A percentile compares a stretch with the other conserved stretches of the same genome.
phyloP scores from a whole-genome alignment of 2,797 vertebrate genomes.

The Trematomus bernacchii region DNA sequence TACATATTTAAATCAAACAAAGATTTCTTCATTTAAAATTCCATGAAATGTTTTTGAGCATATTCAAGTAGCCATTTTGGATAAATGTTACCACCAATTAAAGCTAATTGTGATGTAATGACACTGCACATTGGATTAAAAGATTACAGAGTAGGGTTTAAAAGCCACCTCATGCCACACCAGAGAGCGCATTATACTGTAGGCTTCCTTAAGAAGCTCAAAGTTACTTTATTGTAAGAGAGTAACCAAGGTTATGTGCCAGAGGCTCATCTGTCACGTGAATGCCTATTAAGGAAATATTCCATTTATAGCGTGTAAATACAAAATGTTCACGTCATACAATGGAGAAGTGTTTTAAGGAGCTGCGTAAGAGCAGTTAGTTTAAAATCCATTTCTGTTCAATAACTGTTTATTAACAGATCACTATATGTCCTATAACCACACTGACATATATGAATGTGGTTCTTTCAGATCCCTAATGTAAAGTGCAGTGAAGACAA shows the following conservation, averaged over 20 bases:
- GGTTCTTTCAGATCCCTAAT: neutral
- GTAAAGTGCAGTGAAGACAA: constrained; percentile 8
- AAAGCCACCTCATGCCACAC: constrained; percentile 41
- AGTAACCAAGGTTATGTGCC: constrained; percentile 23
- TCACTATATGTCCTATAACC: neutral
- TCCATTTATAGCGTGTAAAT: neutral
- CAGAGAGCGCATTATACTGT: constrained; percentile 41
- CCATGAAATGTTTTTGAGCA: neutral
- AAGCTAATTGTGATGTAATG: constrained; percentile 55
- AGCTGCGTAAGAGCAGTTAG: neutral
- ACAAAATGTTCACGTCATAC: neutral
- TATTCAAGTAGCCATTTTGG: neutral
- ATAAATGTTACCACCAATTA: constrained; percentile 14
- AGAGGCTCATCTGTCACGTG: constrained; percentile 19
- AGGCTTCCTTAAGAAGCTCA: constrained; percentile 61
- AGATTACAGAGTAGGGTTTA: constrained; percentile 59
- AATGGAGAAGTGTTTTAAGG: neutral
- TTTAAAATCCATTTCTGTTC: neutral
- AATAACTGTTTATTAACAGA: neutral
- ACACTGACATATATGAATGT: neutral
- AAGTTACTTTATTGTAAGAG: constrained; percentile 46
- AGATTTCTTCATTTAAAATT: neutral
- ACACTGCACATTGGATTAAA: constrained; percentile 58
- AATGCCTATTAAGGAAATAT: constrained; percentile 20
- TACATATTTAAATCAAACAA: neutral